Conservation (phyloP, 2,797 vertebrate genomes). For the Spatula versicolor region DNA sequence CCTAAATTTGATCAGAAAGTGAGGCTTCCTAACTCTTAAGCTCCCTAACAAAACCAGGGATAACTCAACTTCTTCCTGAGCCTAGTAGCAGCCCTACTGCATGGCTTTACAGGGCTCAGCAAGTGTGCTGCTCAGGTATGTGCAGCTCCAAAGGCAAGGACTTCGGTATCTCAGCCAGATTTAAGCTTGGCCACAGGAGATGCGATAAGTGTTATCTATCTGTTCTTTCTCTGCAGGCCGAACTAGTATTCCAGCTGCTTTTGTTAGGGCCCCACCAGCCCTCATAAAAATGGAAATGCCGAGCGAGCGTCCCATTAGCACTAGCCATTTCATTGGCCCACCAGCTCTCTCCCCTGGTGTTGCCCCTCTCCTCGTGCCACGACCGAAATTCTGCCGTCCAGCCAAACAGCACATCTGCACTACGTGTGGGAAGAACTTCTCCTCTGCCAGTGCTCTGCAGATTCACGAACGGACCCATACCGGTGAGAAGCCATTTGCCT, state of each 20-base stretch:
- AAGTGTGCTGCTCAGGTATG: accelerated
- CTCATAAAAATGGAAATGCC: slow-evolving; percentile 92
- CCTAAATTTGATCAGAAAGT: background rate
- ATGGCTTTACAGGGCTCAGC: background rate
- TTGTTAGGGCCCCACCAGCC: slow-evolving; percentile 87
- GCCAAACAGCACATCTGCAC: slow-evolving; percentile 93
- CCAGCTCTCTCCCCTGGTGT: slow-evolving; percentile 79
- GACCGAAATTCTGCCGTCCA: slow-evolving; percentile 84
- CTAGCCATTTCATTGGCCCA: slow-evolving; percentile 85
- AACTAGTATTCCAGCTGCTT: slow-evolving; percentile 78
- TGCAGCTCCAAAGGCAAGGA: background rate
- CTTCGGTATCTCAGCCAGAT: background rate
- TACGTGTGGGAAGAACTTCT: slow-evolving; percentile 94
- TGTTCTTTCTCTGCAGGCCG: slow-evolving; percentile 76
- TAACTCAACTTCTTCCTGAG: background rate
- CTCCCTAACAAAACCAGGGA: background rate
- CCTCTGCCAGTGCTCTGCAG: slow-evolving; percentile 95
- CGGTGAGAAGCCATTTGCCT: slow-evolving; percentile 97
- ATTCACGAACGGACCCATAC: slow-evolving; percentile 98
- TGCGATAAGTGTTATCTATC: accelerated
- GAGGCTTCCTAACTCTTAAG: background rate
- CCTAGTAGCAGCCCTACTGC: background rate
- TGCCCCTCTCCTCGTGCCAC: slow-evolving; percentile 74
- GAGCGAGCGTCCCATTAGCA: slow-evolving; percentile 83
- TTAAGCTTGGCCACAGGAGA: background rate